Conservation (phyloP, 2,888 invertebrate species). For the Neuroscelio doddi region DNA sequence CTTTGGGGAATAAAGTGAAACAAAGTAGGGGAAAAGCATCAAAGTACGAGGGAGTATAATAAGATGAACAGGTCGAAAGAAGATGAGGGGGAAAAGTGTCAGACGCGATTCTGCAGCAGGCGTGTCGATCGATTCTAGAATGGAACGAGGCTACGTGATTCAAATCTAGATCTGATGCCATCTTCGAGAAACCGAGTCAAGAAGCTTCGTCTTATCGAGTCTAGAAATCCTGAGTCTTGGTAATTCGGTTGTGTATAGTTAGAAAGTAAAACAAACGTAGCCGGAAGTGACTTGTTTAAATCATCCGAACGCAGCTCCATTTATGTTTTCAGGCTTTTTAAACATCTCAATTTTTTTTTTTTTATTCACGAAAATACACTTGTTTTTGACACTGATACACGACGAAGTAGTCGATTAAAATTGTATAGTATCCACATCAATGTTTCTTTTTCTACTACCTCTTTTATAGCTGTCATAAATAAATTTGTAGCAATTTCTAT, state of each 20-base stretch:
- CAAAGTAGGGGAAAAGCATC: slow-evolving; percentile 26
- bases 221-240: slow-evolving; percentile 55
- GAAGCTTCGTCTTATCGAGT: slow-evolving; percentile 59
- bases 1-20: slow-evolving; percentile 20
- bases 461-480: no score
- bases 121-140: slow-evolving; percentile 41
- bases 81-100: slow-evolving; percentile 16
- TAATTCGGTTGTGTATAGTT: slow-evolving; percentile 47
- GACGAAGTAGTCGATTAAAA: no score
- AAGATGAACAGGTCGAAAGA: slow-evolving; percentile 32
- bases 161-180: slow-evolving; percentile 68
- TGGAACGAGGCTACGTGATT: slow-evolving; percentile 64
- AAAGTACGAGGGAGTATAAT: slow-evolving; percentile 27
- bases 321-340: slow-evolving; percentile 2
- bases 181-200: slow-evolving; percentile 49
- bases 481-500: no score
- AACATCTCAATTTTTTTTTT: no score
- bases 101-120: slow-evolving; percentile 8
- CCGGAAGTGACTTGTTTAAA: neutral
- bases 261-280: slow-evolving; percentile 24
- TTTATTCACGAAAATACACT: no score
- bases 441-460: no score
- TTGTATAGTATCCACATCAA: no score
- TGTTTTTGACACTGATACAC: no score
- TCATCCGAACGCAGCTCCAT: neutral